phyloP scores from a whole-genome alignment of 1,140 invertebrate genomes.

The Rhagoletis pomonella region DNA sequence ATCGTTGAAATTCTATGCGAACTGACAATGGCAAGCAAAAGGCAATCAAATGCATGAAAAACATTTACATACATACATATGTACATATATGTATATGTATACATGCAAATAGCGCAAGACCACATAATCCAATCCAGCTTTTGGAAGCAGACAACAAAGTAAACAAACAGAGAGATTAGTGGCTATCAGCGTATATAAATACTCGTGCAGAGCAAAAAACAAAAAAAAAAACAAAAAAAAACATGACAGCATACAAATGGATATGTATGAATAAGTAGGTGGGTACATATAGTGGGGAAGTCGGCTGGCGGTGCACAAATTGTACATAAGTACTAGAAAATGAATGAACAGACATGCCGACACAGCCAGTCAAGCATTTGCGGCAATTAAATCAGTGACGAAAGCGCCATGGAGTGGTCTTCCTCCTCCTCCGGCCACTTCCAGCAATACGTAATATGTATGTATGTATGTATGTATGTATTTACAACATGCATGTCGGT shows the following conservation, averaged over 20 bases:
- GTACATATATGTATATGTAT: not conserved
- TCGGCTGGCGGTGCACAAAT: not conserved
- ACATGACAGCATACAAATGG: not conserved
- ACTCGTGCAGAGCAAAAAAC: not conserved
- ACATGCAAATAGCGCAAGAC: not conserved
- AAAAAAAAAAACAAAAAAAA: not conserved
- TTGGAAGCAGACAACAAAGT: slow-evolving; percentile 51
- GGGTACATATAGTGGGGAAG: not conserved
- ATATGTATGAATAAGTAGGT: not conserved
- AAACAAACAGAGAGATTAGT: slow-evolving; percentile 50
- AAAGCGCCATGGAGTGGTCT: not conserved
- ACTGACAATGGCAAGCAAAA: not conserved
- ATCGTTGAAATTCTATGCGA: slow-evolving; percentile 3
- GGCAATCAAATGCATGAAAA: slow-evolving; percentile 30
- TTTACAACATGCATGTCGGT: not conserved
- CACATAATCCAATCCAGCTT: slow-evolving; percentile 34
- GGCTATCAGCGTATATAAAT: not conserved
- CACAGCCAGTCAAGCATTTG: slow-evolving; percentile 35
- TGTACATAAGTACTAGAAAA: not conserved
- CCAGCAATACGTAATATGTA: too few relatives aligned
- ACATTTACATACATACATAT: slow-evolving; percentile 12
- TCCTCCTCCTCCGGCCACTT: too few relatives aligned
- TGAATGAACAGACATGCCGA: slow-evolving; percentile 44
- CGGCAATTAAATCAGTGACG: slow-evolving; percentile 43
- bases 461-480: not conserved